Evolutionary conservation across 2,113 vertebrate genomes (phyloP), one percentile per base, ranked within the genome.

Genomic region (Charadrius vociferus): DNA sequence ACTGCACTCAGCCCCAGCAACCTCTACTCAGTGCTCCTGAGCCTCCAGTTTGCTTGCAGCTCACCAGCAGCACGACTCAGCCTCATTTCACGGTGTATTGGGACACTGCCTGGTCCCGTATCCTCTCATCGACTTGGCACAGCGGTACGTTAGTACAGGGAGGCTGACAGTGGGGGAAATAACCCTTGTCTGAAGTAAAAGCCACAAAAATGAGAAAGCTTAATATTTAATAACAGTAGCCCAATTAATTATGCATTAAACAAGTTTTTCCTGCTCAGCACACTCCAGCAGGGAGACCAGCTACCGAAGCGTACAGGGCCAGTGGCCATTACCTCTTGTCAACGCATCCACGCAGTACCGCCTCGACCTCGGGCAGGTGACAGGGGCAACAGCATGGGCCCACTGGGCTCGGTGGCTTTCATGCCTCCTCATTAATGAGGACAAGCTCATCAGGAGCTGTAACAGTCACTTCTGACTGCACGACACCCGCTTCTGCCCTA

Each of bases 161-260:
- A 58, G 74, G 74, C 52, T 23, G 34, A 30, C 73, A 72, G 75
- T 43, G 37, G 65, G 81, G 80, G 81, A 87, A 95, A 94, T 93
- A 91, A 96, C 92, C 96, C 73, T 83, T 68, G 49, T 95, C 93
- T 96, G 88, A 95, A 97, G 83, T 62, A 75, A 90, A 94, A 95
- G 2, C 81, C 82, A 91, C 74, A 63, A 93, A 93, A 95, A 88
- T 24, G 88, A 96, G 90, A 93, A 85, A 92, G 61, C 88, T 97
- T 96, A 97, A 98, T 96, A 97, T 96, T 97, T 97, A 97, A 96
- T 96, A 97, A 97, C 81, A 88, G 81, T 58, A 96, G 95, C 56
- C 26, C 58, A 87, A 97, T 97, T 97, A 97, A 97, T 97, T 95
- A 97, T 96, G 96, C 84, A 97, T 96, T 95, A 94, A 96, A 95